Base-by-base conservation (phyloP, 2,888 invertebrate species). In the Taphrorychus bicolor region DNA sequence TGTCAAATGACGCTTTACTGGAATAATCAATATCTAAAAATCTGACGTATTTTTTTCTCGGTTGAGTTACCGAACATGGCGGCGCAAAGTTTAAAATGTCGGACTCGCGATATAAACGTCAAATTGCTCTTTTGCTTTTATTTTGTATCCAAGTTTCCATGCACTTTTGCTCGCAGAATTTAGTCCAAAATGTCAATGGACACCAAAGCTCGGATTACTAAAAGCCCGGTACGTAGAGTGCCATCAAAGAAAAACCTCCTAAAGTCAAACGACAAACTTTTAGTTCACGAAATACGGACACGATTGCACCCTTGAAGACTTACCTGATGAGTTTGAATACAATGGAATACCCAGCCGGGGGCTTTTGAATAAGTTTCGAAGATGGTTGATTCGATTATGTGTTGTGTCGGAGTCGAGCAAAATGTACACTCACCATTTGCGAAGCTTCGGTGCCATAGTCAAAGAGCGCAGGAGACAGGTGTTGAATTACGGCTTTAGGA, bases 391-490 rank as follows among this genome's bases (percentile, higher is more conserved):
- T 19, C 61, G 74, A 41, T 63, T 74, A 69, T 66, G 70, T 19
- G 73, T 73, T 0, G 76, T 77, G 5, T 75, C 74, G 5, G 75
- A 76, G 48, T 71, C 73, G 3, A 76, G 75, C 53, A 77, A 76
- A 64, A 72, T 75, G 56, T 75, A 75, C 51, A 76, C 76, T 5
- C 76, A 77, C 22, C 77, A 77, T 66, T 53, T 79, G 64, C 70
- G 78, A 62, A 79, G 78, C 62, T 76, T 75, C 58, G 78, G 77
- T 5, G 74, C 78, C 5, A 75, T 78, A 40, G 72, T 74, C 24
- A 76, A 75, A 49, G 78, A 79, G 62, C 73, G 76, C 32, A 73
- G 73, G 65, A 72, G 78, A 58, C 78, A 79, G 64, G 66, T 78
- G 16, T 48, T 60, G 45, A 67, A 74, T 61, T 70, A 77, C 59